Conservation (phyloP, 2,113 vertebrate genomes). For the Pterocles orientalis region DNA sequence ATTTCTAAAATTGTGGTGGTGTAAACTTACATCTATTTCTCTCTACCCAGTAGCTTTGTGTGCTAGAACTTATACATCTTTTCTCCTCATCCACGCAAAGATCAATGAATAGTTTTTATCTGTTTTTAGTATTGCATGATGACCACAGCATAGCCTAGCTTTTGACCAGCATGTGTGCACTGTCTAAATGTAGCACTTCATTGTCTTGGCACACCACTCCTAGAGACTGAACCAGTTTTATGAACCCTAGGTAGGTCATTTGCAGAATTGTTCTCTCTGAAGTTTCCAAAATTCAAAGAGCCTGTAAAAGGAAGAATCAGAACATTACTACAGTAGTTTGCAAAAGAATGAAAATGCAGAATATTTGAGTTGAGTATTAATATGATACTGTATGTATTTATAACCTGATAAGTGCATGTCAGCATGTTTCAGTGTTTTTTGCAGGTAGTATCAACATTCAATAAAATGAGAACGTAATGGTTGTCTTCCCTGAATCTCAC, state of each 20-base stretch:
- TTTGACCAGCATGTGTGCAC: not conserved
- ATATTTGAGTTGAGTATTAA: not conserved
- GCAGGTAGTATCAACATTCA: not conserved
- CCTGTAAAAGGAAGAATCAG: not conserved
- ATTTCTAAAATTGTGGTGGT: not conserved
- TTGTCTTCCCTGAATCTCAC: not conserved
- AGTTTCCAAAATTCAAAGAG: not conserved
- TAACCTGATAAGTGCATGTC: not conserved
- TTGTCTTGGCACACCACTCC: not conserved
- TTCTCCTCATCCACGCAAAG: rapidly evolving
- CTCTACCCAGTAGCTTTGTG: not conserved
- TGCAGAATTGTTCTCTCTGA: not conserved
- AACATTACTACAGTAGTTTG: not conserved
- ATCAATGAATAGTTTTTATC: not conserved
- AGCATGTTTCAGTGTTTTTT: not conserved
- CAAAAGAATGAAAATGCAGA: not conserved
- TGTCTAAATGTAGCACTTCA: not conserved
- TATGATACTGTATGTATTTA: not conserved
- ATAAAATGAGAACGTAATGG: not conserved
- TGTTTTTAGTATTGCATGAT: not conserved
- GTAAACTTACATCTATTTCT: not conserved
- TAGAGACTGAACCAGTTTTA: not conserved
- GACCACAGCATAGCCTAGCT: not conserved
- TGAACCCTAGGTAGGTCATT: not conserved
- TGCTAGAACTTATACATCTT: not conserved